Evolutionary conservation across 1,140 invertebrate genomes (phyloP), one percentile per base, ranked within the genome.

Genomic region (Pogonomyrmex barbatus): DNA sequence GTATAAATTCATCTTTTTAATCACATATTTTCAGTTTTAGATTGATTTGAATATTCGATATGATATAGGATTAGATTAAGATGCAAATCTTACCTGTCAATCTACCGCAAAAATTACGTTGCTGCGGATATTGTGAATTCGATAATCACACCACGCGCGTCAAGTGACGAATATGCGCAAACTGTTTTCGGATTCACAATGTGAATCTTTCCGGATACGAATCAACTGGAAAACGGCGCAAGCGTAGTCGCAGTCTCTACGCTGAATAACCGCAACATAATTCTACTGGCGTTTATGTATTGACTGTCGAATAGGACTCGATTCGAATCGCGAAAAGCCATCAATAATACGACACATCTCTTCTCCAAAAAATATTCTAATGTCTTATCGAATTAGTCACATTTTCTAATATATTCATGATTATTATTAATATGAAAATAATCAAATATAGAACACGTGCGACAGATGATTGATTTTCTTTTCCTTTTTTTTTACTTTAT

Each of bases 141-240:
- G 17, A 9, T 63, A 77, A 6, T n/a, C 4, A 33, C 36, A 33
- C 9, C 17, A 14, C n/a, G n/a, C 42, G 1, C 24, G 8, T 3
- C 36, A 5, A 60, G 33, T 47, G 36, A 4, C 8, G 12, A 17
- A 54, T 42, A 36, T 33, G n/a, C 33, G 33, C 33, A 42, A 39
- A 79, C 62, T 79, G 39, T 30, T 24, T 9, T 45, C 75, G 10
- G 2, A 3, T 60, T 76, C 39, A 14, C 56, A 52, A 81, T 5
- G 30, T 65, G 36, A 17, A 65, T 65, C n/a, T 36, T n/a, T 56
- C 63, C 33, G 50, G 30, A 54, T 36, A 36, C 8, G 36, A 10
- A 56, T 68, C 45, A 70, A 50, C 63, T 54, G 47, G 47, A 54
- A 79, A 68, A 56, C 17, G 4, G 63, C 63, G 78, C 63, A 68